Evolutionary conservation across 2,888 invertebrate species (phyloP).

Genomic region (Ferrisia virgata): DNA sequence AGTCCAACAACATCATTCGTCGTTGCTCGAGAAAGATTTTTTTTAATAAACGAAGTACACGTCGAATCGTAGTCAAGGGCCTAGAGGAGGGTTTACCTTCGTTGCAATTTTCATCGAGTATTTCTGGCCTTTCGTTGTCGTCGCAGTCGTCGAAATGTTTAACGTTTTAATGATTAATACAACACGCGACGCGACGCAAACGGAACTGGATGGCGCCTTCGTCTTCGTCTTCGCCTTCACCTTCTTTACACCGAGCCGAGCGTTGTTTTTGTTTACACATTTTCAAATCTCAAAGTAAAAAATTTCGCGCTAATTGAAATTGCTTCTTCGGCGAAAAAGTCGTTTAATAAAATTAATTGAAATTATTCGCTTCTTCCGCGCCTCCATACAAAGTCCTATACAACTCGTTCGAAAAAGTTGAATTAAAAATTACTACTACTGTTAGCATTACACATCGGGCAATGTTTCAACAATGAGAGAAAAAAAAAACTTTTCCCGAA

Average conservation of each 20-base stretch:
- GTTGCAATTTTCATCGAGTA: not conserved
- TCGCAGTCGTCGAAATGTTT: not conserved
- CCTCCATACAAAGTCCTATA: not conserved
- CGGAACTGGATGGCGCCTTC: not conserved
- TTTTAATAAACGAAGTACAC: not conserved
- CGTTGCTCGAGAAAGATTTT: not conserved
- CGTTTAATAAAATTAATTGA: constrained; percentile 12
- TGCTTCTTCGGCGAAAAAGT: not conserved
- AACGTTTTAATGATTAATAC: constrained; percentile 12
- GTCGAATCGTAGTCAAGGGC: not conserved
- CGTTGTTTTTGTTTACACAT: not conserved
- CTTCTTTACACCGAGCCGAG: no score
- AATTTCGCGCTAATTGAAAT: constrained; percentile 6
- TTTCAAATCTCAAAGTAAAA: constrained; percentile 12
- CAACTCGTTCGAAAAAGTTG: not conserved
- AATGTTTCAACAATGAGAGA: not conserved
- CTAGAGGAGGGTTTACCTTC: not conserved
- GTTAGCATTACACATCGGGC: no score
- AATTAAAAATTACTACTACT: not conserved
- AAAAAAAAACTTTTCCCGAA: not conserved
- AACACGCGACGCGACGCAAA: not conserved
- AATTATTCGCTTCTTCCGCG: not conserved
- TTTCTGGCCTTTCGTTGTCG: not conserved
- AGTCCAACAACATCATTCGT: not conserved
- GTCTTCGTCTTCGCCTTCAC: not conserved